Evolutionary conservation across 2,113 vertebrate species (phyloP).

Genomic region (Platysteira castanea): DNA sequence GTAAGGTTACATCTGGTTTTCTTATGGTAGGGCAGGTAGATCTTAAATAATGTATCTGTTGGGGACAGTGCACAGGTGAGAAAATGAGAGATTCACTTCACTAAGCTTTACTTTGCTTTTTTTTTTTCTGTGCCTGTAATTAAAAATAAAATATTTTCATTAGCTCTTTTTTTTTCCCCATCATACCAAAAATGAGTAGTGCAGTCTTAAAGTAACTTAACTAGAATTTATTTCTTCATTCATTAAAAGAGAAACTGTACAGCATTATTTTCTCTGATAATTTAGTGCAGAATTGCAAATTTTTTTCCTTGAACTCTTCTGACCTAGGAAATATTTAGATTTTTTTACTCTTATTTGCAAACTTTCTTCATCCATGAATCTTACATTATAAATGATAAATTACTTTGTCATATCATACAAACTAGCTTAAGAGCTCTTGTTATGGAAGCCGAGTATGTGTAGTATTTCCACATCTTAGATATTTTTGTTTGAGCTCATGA

Average conservation of each 20-base stretch:
- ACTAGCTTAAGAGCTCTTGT: not conserved
- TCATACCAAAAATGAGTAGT: not conserved
- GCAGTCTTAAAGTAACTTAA: not conserved
- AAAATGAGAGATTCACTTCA: not conserved
- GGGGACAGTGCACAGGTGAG: not conserved
- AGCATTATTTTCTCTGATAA: not conserved
- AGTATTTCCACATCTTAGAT: not conserved
- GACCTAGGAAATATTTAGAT: not conserved
- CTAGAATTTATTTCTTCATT: not conserved
- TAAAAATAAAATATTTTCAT: not conserved
- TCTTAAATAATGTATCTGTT: not conserved
- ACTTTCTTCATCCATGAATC: not conserved
- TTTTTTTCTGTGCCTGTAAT: not conserved
- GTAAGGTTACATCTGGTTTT: not conserved
- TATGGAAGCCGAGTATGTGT: not conserved
- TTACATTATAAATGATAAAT: not conserved
- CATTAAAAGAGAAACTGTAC: not conserved
- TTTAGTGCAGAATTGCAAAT: not conserved
- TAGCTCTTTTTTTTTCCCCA: not conserved
- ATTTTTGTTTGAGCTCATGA: too few species aligned
- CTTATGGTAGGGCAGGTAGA: not conserved
- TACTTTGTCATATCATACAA: not conserved
- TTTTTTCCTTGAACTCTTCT: not conserved
- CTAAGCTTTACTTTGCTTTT: not conserved
- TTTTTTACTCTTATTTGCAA: not conserved